Evolutionary conservation across 2,113 vertebrate species (phyloP).

Genomic region (Paratilapia polleni): DNA sequence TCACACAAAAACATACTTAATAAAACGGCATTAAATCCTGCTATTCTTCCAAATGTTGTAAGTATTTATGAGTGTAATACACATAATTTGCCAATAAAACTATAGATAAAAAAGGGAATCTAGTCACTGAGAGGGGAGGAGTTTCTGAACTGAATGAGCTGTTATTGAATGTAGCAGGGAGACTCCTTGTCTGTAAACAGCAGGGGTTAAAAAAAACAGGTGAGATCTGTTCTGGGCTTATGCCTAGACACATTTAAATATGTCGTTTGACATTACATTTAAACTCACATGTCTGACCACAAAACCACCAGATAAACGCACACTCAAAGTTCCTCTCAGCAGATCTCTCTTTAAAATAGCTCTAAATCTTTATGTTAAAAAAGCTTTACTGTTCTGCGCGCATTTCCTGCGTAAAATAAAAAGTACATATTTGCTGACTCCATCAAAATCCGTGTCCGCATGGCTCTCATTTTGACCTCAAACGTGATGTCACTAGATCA

Average conservation of each 20-base stretch:
- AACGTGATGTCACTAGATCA: slow-evolving; percentile 23
- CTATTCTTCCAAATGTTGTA: no score
- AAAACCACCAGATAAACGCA: not conserved
- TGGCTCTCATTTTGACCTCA: not conserved
- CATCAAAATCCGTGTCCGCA: not conserved
- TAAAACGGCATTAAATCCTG: no score
- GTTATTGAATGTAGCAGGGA: not conserved
- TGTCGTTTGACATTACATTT: not conserved
- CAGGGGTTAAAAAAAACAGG: slow-evolving; percentile 22
- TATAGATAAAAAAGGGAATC: not conserved
- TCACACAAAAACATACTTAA: no score
- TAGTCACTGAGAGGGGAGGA: not conserved
- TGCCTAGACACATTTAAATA: not conserved
- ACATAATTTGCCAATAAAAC: no score
- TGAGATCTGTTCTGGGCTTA: not conserved
- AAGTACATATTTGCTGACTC: not conserved
- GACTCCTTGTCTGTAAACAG: not conserved
- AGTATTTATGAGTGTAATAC: no score
- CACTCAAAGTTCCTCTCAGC: not conserved
- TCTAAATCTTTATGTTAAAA: not conserved
- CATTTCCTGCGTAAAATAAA: no score
- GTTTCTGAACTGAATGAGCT: not conserved
- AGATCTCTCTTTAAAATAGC: not conserved
- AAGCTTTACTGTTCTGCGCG: not conserved
- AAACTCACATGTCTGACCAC: slow-evolving; percentile 2